Evolutionary conservation across 2,888 invertebrate genomes (phyloP).

Genomic region (Parnassius apollo): DNA sequence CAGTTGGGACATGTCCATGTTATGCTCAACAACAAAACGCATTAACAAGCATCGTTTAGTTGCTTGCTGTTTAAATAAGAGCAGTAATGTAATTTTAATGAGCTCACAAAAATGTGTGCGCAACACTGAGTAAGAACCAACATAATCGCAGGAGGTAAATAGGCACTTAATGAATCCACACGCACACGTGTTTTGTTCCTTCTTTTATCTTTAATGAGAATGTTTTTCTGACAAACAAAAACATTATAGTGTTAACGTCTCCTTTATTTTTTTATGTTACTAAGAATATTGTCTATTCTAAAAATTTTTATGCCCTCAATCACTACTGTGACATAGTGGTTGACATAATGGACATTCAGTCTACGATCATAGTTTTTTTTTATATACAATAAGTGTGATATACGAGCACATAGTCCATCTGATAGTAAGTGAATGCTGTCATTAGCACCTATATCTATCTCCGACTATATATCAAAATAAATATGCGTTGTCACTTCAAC

Average conservation of each 20-base stretch:
- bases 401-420: too few relatives aligned
- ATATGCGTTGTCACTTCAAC: too few relatives aligned
- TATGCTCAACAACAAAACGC: slow-evolving; percentile 61
- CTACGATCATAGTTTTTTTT: too few relatives aligned
- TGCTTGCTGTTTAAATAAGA: slow-evolving; percentile 77
- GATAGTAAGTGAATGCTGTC: too few relatives aligned
- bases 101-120: slow-evolving; percentile 73
- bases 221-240: slow-evolving; percentile 23
- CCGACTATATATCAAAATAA: too few relatives aligned
- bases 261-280: not conserved
- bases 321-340: too few relatives aligned
- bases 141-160: slow-evolving; percentile 22
- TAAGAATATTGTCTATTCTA: too few relatives aligned
- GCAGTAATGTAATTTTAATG: slow-evolving; percentile 79
- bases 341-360: too few relatives aligned
- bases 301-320: too few relatives aligned
- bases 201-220: slow-evolving; percentile 20
- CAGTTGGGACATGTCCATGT: slow-evolving; percentile 63
- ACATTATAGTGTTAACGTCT: slow-evolving; percentile 24
- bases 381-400: too few relatives aligned
- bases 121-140: slow-evolving; percentile 41
- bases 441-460: too few relatives aligned
- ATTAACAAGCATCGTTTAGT: slow-evolving; percentile 76
- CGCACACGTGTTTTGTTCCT: slow-evolving; percentile 19
- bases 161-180: slow-evolving; percentile 24